Evolutionary conservation across 2,888 invertebrate genomes (phyloP), one percentile per base, ranked within the genome.

Genomic region (Pachliopta kotzebuea): DNA sequence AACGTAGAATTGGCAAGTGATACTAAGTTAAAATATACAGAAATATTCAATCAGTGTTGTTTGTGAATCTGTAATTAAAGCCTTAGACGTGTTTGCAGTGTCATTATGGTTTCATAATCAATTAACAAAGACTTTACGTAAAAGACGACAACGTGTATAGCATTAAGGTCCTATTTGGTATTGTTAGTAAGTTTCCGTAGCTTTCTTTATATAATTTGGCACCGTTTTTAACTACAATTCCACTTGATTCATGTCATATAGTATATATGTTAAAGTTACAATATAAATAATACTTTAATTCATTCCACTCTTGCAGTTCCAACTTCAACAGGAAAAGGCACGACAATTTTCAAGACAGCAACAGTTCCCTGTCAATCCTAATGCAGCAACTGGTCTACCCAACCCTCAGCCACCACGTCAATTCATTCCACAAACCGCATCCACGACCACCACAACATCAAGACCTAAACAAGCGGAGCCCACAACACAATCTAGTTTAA

Each of bases 241-340:
- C 4, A n/a, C n/a, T n/a, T n/a, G n/a, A n/a, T n/a, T n/a, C n/a
- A n/a, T n/a, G n/a, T n/a, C n/a, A n/a, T n/a, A n/a, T n/a, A n/a
- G n/a, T n/a, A n/a, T n/a, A n/a, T n/a, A n/a, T n/a, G n/a, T n/a
- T n/a, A n/a, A n/a, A n/a, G n/a, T n/a, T n/a, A n/a, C n/a, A n/a
- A n/a, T n/a, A 37, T 1, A 14, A 11, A 37, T 37, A 2, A 37
- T 37, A 37, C 14, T 2, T 14, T 37, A 14, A 37, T 37, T 1
- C 2, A 37, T 37, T 31, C 11, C 11, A 63, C 62, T 24, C 54
- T 68, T 71, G 45, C 74, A 90, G 90, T 90, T 81, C 62, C 84
- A 87, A 71, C 76, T 77, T 58, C 90, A 91, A 65, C 84, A 88
- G 69, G 80, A 86, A 65, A 80, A 78, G 50, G 85, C 88, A 60